Evolutionary conservation across 2,113 vertebrate species (phyloP).

Genomic region (Cyanocitta stelleri): DNA sequence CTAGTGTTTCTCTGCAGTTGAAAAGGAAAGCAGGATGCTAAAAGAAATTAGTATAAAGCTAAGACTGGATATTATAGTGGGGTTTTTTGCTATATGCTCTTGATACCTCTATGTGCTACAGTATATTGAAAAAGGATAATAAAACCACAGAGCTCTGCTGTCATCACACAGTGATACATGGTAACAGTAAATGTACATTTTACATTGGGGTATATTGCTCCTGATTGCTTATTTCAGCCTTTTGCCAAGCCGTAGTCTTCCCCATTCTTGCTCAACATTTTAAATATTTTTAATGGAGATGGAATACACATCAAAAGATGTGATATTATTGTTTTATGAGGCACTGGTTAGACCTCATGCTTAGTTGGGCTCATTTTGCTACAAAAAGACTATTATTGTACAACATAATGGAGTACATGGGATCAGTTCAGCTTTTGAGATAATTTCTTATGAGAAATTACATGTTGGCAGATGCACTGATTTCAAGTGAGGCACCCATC

Average conservation of each 20-base stretch:
- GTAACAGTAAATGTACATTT: not conserved
- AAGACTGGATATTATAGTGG: not conserved
- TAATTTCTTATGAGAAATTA: not conserved
- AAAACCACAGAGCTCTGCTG: not conserved
- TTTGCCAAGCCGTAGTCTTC: not conserved
- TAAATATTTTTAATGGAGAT: conserved; percentile 12
- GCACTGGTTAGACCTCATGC: not conserved
- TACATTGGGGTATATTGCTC: not conserved
- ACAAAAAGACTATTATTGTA: not conserved
- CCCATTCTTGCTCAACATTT: not conserved
- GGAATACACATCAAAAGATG: not conserved
- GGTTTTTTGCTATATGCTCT: not conserved
- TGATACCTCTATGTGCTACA: not conserved
- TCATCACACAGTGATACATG: not conserved
- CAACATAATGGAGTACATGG: not conserved
- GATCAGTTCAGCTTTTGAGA: not conserved
- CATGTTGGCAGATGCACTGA: not conserved
- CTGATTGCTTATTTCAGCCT: not conserved
- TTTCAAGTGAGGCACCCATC: not conserved
- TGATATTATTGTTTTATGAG: conserved; percentile 9
- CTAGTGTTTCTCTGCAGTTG: not conserved
- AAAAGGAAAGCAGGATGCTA: not conserved
- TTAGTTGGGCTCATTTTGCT: not conserved
- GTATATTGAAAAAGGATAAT: not conserved
- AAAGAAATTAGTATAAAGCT: not conserved